Conservation (phyloP, 2,797 vertebrate species). For the Sebastes matsubarae region DNA sequence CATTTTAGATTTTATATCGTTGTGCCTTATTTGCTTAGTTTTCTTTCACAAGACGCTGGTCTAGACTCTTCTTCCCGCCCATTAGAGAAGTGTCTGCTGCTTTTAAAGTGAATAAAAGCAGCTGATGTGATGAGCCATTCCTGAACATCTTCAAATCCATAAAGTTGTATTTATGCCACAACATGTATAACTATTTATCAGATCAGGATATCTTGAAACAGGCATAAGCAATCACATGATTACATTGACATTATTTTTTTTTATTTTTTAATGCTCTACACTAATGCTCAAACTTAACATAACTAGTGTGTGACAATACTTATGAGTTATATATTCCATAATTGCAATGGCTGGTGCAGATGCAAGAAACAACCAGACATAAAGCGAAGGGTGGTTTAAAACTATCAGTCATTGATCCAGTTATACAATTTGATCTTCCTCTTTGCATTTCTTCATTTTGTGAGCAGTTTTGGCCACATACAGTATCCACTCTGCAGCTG, state of each 20-base stretch:
- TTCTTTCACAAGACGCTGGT: constrained; percentile 17
- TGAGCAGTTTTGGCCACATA: not conserved
- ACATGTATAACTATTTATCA: not conserved
- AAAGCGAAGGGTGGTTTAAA: not conserved
- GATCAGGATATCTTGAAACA: not conserved
- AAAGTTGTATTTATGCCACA: constrained; percentile 3
- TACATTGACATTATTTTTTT: not conserved
- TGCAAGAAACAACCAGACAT: no score
- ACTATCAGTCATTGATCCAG: not conserved
- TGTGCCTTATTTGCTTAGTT: constrained; percentile 19
- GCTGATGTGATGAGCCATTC: constrained; percentile 36
- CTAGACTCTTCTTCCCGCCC: not conserved
- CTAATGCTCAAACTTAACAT: not conserved
- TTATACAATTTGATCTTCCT: not conserved
- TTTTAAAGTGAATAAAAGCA: constrained; percentile 35
- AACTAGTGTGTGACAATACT: not conserved
- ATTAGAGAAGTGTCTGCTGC: constrained; percentile 30
- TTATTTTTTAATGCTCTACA: not conserved
- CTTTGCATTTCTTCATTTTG: not conserved
- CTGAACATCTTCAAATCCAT: constrained; percentile 21
- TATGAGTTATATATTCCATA: no score
- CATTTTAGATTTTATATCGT: not conserved
- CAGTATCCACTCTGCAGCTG: not conserved
- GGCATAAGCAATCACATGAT: not conserved
- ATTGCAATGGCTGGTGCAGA: no score